Evolutionary conservation across 1,140 invertebrate genomes (phyloP).

Genomic region (Apis laboriosa): DNA sequence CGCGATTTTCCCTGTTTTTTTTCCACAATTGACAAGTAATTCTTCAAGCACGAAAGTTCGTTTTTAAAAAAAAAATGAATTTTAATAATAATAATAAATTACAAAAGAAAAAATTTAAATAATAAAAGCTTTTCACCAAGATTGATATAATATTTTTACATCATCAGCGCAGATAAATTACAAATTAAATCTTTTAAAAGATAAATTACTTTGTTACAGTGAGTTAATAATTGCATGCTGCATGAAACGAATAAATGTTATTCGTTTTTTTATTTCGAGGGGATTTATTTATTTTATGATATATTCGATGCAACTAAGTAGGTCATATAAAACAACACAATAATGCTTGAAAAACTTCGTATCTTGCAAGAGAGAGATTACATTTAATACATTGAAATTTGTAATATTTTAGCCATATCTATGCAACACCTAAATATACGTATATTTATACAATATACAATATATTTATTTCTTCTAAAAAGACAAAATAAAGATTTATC

Average conservation of each 20-base stretch:
- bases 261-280: not conserved
- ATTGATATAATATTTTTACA: not conserved
- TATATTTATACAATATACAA: too few species aligned
- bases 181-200: not conserved
- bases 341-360: not conserved
- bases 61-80: too few species aligned
- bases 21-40: too few species aligned
- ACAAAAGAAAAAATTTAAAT: not conserved
- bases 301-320: not conserved
- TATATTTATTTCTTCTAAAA: not conserved
- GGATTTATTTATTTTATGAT: not conserved
- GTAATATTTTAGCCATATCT: not conserved
- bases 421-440: not conserved
- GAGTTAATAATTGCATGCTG: not conserved
- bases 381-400: not conserved
- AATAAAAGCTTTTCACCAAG: not conserved
- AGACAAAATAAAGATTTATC: too few species aligned
- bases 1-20: too few species aligned
- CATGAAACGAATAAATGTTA: not conserved
- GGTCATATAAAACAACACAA: not conserved
- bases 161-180: too few species aligned
- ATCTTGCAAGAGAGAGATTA: not conserved
- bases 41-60: too few species aligned
- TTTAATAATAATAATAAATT: too few species aligned
- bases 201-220: not conserved